phyloP scores from a whole-genome alignment of 2,888 invertebrate genomes.

The Adelphocoris suturalis region DNA sequence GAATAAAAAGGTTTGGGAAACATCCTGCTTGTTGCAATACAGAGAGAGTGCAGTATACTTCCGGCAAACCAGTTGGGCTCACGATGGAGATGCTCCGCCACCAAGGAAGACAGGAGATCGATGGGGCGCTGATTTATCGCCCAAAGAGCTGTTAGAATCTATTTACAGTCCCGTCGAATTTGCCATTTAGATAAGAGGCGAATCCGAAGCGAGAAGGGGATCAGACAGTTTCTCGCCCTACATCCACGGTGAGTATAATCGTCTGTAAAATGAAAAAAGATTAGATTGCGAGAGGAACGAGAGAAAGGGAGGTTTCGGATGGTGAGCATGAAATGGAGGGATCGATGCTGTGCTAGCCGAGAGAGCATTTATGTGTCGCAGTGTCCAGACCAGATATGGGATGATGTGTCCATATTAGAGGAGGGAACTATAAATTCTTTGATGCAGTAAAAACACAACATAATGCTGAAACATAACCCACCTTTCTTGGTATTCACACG shows the following conservation, averaged over 20 bases:
- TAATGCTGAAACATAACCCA: too few relatives aligned
- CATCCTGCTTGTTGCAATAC: too few relatives aligned
- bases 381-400: not conserved
- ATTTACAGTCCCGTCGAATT: conserved; percentile 62
- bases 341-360: not conserved
- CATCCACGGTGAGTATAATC: conserved; percentile 43
- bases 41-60: not conserved
- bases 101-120: conserved; percentile 34
- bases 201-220: conserved; percentile 18
- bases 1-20: too few relatives aligned
- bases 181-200: conserved; percentile 63
- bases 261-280: conserved; percentile 42
- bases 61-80: not conserved
- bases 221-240: conserved; percentile 50
- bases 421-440: too few relatives aligned
- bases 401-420: too few relatives aligned
- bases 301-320: not conserved
- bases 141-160: conserved; percentile 60
- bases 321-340: conserved; percentile 14
- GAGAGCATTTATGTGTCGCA: not conserved
- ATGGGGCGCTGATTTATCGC: conserved; percentile 54
- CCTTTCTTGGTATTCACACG: too few relatives aligned
- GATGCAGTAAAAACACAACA: too few relatives aligned
- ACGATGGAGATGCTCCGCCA: not conserved
- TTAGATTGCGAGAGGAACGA: not conserved